Evolutionary conservation across 1,140 invertebrate species (phyloP).

Genomic region (Maconellicoccus hirsutus): DNA sequence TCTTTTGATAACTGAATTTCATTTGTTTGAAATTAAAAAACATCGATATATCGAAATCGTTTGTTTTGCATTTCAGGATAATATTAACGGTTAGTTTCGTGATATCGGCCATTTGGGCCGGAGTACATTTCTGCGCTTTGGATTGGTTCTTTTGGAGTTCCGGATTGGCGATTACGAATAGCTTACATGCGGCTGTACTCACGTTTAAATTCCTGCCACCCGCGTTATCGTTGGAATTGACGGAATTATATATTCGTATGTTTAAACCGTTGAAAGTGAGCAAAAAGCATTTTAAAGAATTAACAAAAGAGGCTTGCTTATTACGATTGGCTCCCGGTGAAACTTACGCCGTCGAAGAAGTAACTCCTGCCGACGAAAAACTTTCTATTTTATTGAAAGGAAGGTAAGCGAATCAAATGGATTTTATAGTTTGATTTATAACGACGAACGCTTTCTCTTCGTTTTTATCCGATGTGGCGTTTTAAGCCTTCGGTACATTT

Average conservation of each 20-base stretch:
- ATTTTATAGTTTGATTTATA: too few species aligned
- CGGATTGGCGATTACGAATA: conserved; percentile 56
- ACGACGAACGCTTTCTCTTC: too few species aligned
- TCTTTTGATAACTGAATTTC: too few species aligned
- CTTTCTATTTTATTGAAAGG: conserved; percentile 69
- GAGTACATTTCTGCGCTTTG: conserved; percentile 62
- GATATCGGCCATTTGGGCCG: conserved; percentile 64
- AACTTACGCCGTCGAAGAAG: conserved; percentile 64
- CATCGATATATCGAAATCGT: too few species aligned
- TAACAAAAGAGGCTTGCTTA: conserved; percentile 58
- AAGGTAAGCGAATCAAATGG: conserved; percentile 48
- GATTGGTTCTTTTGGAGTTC: conserved; percentile 71
- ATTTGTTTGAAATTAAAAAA: too few species aligned
- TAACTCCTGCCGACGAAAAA: conserved; percentile 61
- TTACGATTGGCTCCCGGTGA: conserved; percentile 55
- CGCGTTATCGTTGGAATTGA: conserved; percentile 57
- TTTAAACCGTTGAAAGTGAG: conserved; percentile 65
- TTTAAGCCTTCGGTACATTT: too few species aligned
- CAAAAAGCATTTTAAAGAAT: conserved; percentile 66
- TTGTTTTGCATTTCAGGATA: conserved; percentile 36
- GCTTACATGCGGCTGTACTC: conserved; percentile 56
- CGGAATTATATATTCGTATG: conserved; percentile 62
- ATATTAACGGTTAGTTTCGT: conserved; percentile 61
- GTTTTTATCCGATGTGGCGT: too few species aligned
- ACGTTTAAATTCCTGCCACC: conserved; percentile 56